Conservation (phyloP, 2,797 vertebrate genomes). For the Enteromius fasciolatus region DNA sequence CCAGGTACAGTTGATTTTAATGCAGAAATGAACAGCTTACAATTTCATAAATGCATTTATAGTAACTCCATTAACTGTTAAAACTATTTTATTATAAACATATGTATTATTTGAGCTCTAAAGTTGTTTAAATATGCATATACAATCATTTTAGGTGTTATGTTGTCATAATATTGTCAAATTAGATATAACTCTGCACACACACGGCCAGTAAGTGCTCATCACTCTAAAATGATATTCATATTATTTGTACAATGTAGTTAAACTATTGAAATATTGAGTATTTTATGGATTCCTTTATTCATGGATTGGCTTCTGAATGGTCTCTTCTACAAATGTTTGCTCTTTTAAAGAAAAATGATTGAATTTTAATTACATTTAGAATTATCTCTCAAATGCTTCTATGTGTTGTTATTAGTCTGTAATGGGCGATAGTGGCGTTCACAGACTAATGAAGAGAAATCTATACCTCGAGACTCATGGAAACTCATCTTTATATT, state of each 20-base stretch:
- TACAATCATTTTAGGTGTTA: background rate
- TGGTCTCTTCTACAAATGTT: background rate
- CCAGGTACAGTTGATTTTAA: background rate
- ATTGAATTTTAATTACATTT: background rate
- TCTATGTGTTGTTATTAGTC: background rate
- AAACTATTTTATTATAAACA: background rate
- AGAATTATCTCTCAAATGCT: background rate
- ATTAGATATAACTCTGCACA: background rate
- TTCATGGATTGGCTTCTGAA: background rate
- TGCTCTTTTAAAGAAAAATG: background rate
- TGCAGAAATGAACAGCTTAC: background rate
- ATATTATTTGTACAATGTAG: background rate
- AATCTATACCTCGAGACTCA: background rate
- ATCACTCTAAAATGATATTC: background rate
- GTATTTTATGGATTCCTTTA: background rate
- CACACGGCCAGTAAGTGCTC: background rate
- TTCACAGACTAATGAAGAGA: background rate
- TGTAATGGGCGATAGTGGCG: background rate
- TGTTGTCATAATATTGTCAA: background rate
- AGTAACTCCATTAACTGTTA: background rate
- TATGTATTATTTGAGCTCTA: background rate
- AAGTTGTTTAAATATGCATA: background rate
- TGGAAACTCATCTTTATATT: background rate
- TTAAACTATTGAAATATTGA: background rate
- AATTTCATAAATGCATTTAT: background rate